Conservation (phyloP, 2,113 vertebrate genomes). For the Micronisus gabar region DNA sequence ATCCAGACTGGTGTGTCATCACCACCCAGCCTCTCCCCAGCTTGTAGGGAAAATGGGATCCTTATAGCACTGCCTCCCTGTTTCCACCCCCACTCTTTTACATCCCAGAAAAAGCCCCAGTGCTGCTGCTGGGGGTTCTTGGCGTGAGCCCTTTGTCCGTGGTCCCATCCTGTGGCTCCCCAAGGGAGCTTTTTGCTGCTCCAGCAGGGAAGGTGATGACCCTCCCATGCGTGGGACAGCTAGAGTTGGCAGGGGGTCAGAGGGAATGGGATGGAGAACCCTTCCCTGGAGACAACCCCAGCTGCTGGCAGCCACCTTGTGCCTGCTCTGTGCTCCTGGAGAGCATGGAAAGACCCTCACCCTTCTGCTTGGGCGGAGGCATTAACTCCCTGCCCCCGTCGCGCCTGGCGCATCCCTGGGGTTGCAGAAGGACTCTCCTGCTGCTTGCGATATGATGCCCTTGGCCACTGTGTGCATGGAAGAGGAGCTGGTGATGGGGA, state of each 20-base stretch:
- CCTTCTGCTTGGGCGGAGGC: not conserved
- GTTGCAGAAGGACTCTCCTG: not conserved
- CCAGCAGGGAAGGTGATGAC: not conserved
- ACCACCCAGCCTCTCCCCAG: rapidly evolving
- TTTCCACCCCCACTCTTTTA: not conserved
- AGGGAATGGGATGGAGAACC: not conserved
- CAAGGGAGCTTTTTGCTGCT: not conserved
- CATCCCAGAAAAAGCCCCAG: not conserved
- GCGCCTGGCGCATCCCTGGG: rapidly evolving
- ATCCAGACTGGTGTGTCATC: not conserved
- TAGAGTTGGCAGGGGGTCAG: not conserved
- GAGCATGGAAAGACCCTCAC: not conserved
- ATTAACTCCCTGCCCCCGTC: not conserved
- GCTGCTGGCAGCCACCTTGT: not conserved
- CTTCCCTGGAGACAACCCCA: not conserved
- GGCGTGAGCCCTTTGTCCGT: not conserved
- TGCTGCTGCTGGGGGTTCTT: not conserved
- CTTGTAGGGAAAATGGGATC: not conserved
- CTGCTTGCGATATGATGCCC: not conserved
- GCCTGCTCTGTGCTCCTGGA: not conserved
- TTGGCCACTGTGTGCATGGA: not conserved
- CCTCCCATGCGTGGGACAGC: not conserved
- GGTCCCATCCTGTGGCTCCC: not conserved
- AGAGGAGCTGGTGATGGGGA: not conserved
- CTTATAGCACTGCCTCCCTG: not conserved